Evolutionary conservation across 2,888 invertebrate genomes (phyloP), one percentile per base, ranked within the genome.

Genomic region (Drosophila tripunctata): DNA sequence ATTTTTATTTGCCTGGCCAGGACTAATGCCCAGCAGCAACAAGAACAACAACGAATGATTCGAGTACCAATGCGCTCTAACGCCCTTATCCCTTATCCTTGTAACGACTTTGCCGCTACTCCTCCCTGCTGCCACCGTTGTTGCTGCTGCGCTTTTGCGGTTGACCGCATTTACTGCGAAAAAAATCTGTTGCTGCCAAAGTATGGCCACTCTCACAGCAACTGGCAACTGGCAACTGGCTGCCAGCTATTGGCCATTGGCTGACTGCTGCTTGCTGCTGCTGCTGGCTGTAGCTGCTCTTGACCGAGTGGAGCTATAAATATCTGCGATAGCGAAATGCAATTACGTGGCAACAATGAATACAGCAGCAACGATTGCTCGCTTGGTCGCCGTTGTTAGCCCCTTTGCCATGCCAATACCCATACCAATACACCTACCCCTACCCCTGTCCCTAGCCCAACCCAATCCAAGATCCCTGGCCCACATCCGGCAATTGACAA

Each of bases 271-370:
- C 35, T 30, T 5, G 41, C 43, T 15, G 33, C 40, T 54, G 54
- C 52, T 50, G 10, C 41, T 43, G 36, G 55, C 65, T 48, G 48
- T 27, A 45, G 60, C 71, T 81, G 87, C 81, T 82, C 89, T 89
- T 88, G 90, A 89, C 89, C 89, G 87, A 90, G 89, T 89, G 87
- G 74, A 81, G 89, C 88, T 83, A 90, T 89, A 89, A 89, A 89
- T 89, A 89, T 89, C 89, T 78, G 81, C 89, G 89, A 90, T 89
- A 89, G 89, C 87, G 89, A 85, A 90, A 89, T 89, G 90, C 90
- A 89, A 89, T 89, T 89, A 89, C 88, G 89, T 88, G 89, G 78
- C 89, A 90, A 89, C 88, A 90, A 89, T 89, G 89, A 90, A 90
- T 86, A 87, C 87, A 76, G 75, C 81, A 76, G 81, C 83, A 75